Base-by-base conservation (phyloP, 2,888 invertebrate genomes). In the Lithophane ornitopus region DNA sequence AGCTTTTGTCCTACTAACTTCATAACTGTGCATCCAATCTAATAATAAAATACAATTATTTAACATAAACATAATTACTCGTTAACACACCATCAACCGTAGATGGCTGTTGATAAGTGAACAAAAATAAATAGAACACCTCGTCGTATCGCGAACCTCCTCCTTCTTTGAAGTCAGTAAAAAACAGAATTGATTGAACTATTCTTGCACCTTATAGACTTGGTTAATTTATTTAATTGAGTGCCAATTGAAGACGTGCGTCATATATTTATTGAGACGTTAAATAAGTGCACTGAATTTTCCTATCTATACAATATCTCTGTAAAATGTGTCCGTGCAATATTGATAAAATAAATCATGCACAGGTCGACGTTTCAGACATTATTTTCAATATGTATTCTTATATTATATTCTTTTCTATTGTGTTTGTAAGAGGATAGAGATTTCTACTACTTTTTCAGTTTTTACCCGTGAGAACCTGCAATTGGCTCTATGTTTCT, bases 171-270 rank as follows among this genome's bases (percentile, higher is more conserved):
- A n/a, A 16, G 16, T 22, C 22, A 6, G 49, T 16, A 22, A 52
- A 49, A 26, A 72, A 41, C 19, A 65, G 12, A 28, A 14, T 8
- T 58, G 19, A 73, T 78, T 54, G 19, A 58, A 81, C 52, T 46
- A 63, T 74, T 44, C 67, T 49, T 44, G 16, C 22, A 34, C 74
- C 19, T n/a, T 34, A 67, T 62, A 3, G 52, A 22, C n/a, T 80
- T 58, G 74, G 28, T 52, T 52, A 44, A 70, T 56, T 34, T 34
- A 56, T 56, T 41, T 54, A 61, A 79, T 78, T 71, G 46, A 52
- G 2, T 12, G 3, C 2, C 62, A 62, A 80, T 79, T 79, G 78
- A 58, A 52, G 4, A 54, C 72, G 12, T 39, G 14, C 9, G 39
- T 28, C 34, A 46, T 71, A 3, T 41, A 11, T 74, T 39, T 54